A percentile compares a stretch with the other conserved stretches of the same genome.
phyloP scores from a whole-genome alignment of 2,113 vertebrate species.

The Astatoreochromis straeleni region DNA sequence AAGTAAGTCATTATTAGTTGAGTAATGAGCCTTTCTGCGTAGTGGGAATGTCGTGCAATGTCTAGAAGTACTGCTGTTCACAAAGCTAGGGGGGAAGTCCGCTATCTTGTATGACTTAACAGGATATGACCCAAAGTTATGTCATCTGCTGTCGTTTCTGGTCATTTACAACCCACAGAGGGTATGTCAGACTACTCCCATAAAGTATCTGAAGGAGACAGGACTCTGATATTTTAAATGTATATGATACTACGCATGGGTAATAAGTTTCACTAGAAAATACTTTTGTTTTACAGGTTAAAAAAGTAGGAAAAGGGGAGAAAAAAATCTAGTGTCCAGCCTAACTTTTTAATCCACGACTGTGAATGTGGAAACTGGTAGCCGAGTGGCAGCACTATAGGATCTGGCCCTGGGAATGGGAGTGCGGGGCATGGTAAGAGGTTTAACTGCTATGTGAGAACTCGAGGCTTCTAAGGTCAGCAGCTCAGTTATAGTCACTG shows the following conservation, averaged over 20 bases:
- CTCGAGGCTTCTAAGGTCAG: conserved; percentile 64
- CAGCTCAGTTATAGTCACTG: conserved; percentile 70
- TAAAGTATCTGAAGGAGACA: neutral
- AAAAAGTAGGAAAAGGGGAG: neutral
- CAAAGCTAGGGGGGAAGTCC: conserved; percentile 14
- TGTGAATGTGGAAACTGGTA: neutral
- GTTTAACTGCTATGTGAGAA: conserved; percentile 71
- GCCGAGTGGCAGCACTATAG: conserved; percentile 11
- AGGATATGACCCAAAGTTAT: conserved; percentile 65
- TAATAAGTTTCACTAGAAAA: neutral
- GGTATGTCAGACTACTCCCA: conserved; percentile 27
- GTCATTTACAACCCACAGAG: conserved; percentile 32
- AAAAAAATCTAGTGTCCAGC: neutral
- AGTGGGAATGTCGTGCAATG: conserved; percentile 17
- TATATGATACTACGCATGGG: neutral
- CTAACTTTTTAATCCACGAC: conserved; percentile 38
- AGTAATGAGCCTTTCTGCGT: conserved; percentile 43
- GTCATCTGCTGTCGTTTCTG: conserved; percentile 59
- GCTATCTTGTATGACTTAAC: conserved; percentile 58
- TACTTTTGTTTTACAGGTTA: neutral
- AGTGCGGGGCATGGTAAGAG: conserved; percentile 67
- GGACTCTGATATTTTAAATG: conserved; percentile 1
- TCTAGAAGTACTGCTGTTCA: neutral
- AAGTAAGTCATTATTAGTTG: conserved; percentile 31
- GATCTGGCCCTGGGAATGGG: conserved; percentile 40